Evolutionary conservation across 2,888 invertebrate species (phyloP), one percentile per base, ranked within the genome.

Genomic region (Latrodectus hesperus): DNA sequence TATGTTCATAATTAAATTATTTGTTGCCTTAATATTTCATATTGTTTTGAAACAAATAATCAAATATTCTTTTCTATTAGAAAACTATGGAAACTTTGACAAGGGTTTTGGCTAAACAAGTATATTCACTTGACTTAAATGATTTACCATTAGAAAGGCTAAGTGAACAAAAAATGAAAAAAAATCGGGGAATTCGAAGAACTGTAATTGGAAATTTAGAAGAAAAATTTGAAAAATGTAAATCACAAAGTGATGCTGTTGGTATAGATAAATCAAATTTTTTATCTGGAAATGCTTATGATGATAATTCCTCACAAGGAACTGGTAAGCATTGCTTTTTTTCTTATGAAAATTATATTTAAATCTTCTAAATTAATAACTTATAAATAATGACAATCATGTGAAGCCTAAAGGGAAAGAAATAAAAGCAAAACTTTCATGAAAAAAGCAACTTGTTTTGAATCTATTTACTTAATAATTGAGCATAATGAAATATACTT

Each of bases 21-120:
- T 68, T 68, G 10, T 22, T 8, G 22, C 1, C 1, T 22, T 68
- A 68, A 22, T 17, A 11, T 68, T 12, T 10, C 12, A 68, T 68
- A 22, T 9, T 1, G 2, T 38, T 38, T 38, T 38, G 4, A 6
- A 38, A 38, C 6, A 6, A 6, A 38, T 38, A 26, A 68, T 68
- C 14, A 38, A 68, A 72, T 49, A 14, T 22, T 53, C 65, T 67
- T 11, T 60, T n/a, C 14, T 65, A 52, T 71, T 90, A 97, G 95
- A 98, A 98, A 95, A 98, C 97, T n/a, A 95, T 99, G 95, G 98
- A 98, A 92, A 99, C 98, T 0, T 92, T 99, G 90, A 99, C 99
- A 0, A 94, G 98, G 89, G 98, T 99, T 64, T 93, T 99, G 85
- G 98, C 98, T 0, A 95, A 98, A 22, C 98, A 99, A 92, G 98